phyloP scores from a whole-genome alignment of 2,888 invertebrate species.

The Carterocephalus palaemon region DNA sequence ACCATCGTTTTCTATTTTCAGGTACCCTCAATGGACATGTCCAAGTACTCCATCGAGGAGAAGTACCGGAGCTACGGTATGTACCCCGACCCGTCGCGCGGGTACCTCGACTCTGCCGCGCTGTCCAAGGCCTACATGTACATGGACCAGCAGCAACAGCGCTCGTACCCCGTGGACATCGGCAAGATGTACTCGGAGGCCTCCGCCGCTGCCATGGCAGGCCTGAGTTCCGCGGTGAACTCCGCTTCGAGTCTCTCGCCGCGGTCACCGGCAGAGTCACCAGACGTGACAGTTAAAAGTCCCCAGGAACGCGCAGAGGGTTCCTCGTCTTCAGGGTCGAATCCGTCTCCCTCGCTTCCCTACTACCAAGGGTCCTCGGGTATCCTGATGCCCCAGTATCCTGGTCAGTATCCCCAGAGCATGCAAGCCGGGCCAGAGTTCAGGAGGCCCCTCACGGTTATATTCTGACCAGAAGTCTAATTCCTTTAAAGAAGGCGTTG shows the following conservation, averaged over 20 bases:
- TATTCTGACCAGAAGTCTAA: slow-evolving; percentile 87
- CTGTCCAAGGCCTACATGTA: slow-evolving; percentile 87
- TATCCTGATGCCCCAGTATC: slow-evolving; percentile 84
- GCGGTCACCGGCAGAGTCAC: slow-evolving; percentile 75
- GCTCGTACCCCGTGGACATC: slow-evolving; percentile 81
- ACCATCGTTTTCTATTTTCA: too few species aligned
- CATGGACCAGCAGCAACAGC: slow-evolving; percentile 82
- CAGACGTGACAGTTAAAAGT: slow-evolving; percentile 72
- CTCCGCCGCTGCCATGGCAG: slow-evolving; percentile 80
- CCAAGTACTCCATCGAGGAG: slow-evolving; percentile 87
- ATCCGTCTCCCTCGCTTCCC: slow-evolving; percentile 80
- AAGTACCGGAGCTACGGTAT: slow-evolving; percentile 87
- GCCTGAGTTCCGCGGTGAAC: slow-evolving; percentile 64
- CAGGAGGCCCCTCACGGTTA: slow-evolving; percentile 86
- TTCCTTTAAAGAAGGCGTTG: slow-evolving; percentile 33
- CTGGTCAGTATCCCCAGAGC: slow-evolving; percentile 77
- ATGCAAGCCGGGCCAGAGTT: slow-evolving; percentile 83
- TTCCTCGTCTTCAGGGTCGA: slow-evolving; percentile 80
- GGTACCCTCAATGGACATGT: slow-evolving; percentile 88
- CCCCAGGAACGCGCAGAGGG: slow-evolving; percentile 76
- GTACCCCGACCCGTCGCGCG: slow-evolving; percentile 86
- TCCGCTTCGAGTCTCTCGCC: slow-evolving; percentile 70
- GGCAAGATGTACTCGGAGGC: slow-evolving; percentile 83
- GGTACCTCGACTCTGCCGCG: slow-evolving; percentile 85
- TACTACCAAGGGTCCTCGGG: slow-evolving; percentile 80